Base-by-base conservation (phyloP, 2,797 vertebrate genomes). In the Natrix natrix region DNA sequence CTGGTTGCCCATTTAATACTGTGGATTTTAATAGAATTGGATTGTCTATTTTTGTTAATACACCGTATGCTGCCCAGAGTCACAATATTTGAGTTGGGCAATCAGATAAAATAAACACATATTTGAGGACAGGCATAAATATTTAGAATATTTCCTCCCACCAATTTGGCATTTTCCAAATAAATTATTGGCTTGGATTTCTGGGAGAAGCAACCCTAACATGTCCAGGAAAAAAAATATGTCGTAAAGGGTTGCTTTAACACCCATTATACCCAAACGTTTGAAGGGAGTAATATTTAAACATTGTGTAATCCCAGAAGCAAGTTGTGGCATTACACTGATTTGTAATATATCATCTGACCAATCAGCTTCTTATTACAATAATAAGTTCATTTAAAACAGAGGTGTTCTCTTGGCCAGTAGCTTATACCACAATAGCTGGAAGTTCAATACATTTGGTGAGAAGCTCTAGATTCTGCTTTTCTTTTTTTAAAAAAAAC, bases 341-440 rank as follows among this genome's bases (percentile, higher is more conserved):
- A 37, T 48, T 83, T 48, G 74, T 43, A 8, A 22, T 83, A 83
- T 22, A 43, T 20, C 8, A 48, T 48, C 20, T 24, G 43, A 88
- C 93, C 16, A 90, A 16, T 3, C 52, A 83, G 10, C 14, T 86
- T 20, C 54, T 74, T 89, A 91, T 87, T 93, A n/a, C 90, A 26
- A 90, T 0, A 1, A 0, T 94, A 16, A 94, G 54, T 87, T 61
- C 32, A 32, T 0, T 2, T 86, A 91, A 92, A 92, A 91, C 20
- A 88, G 69, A 91, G 14, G 17, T 8, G 54, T 92, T 43, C 66
- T 86, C 93, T n/a, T 55, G 93, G 55, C 66, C 22, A 90, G 87
- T 87, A n/a, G n/a, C 52, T 86, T 89, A 93, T 74, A 95, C 69
- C 59, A 8, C 12, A 66, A 37, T 4, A 59, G 88, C 91, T 90